Base-by-base conservation (phyloP, 1,140 invertebrate genomes). In the Zeugodacus cucurbitae region DNA sequence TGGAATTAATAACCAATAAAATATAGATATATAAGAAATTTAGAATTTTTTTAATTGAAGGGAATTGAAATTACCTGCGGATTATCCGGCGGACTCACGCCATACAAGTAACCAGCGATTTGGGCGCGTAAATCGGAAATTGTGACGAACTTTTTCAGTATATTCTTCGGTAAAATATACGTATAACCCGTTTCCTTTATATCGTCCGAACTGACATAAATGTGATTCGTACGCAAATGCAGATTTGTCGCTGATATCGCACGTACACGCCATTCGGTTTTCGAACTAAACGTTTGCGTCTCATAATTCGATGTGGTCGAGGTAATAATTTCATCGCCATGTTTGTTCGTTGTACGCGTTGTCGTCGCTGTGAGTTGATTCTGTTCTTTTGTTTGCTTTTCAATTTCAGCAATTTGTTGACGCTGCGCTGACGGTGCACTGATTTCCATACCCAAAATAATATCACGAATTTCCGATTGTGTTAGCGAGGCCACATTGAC, bases 401-500 rank as follows among this genome's bases (percentile, higher is more conserved):
- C 99, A 91, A 99, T 99, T 94, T 99, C 99, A 2, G 99, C 99
- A 90, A 99, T 99, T 94, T 99, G 99, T 93, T 99, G 99, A 82
- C 99, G 95, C 93, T 99, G 99, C 0, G 98, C 98, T 0, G 98
- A 99, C 0, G 99, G 99, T 1, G 99, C 99, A 57, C 98, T 99
- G 89, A 99, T 99, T 94, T 99, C 99, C 99, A 99, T 99, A 92
- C 99, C 99, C 41, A 99, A 95, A 91, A 99, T 99, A 89, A 99
- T 99, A 93, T 99, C 99, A 88, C 99, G 96, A 91, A 99, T 99
- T 95, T 99, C 99, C 0, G 98, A 99, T 92, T 99, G 99, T 0
- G 99, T 99, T 17, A 99, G 94, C 0, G 99, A 99, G 0, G 98
- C 98, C 0, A 99, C 99, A 93, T 99, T 99, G 0, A 99, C 99